Base-by-base conservation (phyloP, 2,888 invertebrate species). In the Stenotaenia linearis region DNA sequence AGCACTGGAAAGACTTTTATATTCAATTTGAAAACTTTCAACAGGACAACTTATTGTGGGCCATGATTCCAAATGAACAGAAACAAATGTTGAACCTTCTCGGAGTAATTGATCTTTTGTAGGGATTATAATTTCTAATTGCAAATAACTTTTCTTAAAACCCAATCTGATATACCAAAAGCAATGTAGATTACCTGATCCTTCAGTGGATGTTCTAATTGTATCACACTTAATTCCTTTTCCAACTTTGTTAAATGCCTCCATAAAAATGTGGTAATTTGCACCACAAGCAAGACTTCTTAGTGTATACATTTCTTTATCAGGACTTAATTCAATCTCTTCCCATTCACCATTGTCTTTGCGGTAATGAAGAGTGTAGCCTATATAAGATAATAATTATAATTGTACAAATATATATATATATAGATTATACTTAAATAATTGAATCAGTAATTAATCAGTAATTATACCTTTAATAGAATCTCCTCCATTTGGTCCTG, bases 401-500 rank as follows among this genome's bases (percentile, higher is more conserved):
- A n/a, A n/a, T n/a, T n/a, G n/a, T n/a, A n/a, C n/a, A n/a, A n/a
- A n/a, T n/a, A n/a, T n/a, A n/a, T n/a, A n/a, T n/a, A n/a, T n/a
- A n/a, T n/a, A n/a, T n/a, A n/a, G n/a, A n/a, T n/a, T n/a, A n/a
- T n/a, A n/a, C n/a, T n/a, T n/a, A n/a, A n/a, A n/a, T n/a, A n/a
- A n/a, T 37, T 9, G 9, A 6, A 5, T 10, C 15, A 37, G 1
- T 10, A 37, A 12, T 37, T 9, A 6, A 56, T 23, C 18, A 18
- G 4, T 56, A 3, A 23, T 9, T 30, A 10, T 30, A 78, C 78
- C 78, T 56, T 61, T 50, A 9, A 78, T 30, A 5, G 50, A 25
- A 61, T 78, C 78, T 6, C 78, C 78, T 28, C 78, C 78, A 78
- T 61, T 30, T 32, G 78, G 56, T 1, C 78, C 78, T 28, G 61